A percentile compares a stretch with the other conserved stretches of the same genome.
These are phyloP conservation scores for Idaea biselata DNA, from an alignment of 2,888 invertebrate genomes.

Conservation along the genomic window DNA sequence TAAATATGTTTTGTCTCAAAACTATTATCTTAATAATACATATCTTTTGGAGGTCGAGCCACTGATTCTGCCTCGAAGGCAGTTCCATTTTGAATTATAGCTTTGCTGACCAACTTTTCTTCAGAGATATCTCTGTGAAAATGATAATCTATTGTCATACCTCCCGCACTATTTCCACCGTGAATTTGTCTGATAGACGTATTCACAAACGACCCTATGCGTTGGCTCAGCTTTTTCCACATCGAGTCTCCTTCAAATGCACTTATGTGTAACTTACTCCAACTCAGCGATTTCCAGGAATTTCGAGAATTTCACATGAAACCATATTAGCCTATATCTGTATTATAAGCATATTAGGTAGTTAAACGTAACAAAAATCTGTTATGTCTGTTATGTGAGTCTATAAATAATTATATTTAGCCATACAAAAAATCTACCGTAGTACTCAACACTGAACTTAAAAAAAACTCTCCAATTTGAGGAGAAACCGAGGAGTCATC, in stretches of 20 bases:
- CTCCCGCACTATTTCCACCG: conserved; percentile 56
- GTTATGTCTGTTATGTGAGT: too few relatives aligned
- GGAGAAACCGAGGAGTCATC: conserved; percentile 42
- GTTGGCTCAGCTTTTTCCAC: too few relatives aligned
- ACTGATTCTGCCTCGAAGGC: conserved; percentile 22
- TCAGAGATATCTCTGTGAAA: conserved; percentile 31
- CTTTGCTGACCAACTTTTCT: conserved; percentile 36
- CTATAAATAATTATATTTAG: conserved; percentile 45
- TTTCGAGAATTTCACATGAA: conserved; percentile 55
- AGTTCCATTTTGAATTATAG: conserved; percentile 45
- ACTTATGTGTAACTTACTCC: conserved; percentile 52
- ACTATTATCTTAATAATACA: conserved; percentile 33
- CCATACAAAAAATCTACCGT: conserved; percentile 32
- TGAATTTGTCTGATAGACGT: conserved; percentile 46
- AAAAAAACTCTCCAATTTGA: conserved; percentile 35
- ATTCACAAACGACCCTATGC: too few relatives aligned
- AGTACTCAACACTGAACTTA: conserved; percentile 38
- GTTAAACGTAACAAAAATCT: conserved; percentile 44
- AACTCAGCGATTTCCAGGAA: conserved; percentile 54
- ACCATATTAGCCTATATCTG: conserved; percentile 52
- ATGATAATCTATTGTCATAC: conserved; percentile 46
- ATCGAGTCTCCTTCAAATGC: conserved; percentile 54
- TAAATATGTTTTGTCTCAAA: conserved; percentile 28
- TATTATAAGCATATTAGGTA: too few relatives aligned
- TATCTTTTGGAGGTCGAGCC: conserved; percentile 26